Base-by-base conservation (phyloP, 2,888 invertebrate species). In the Argynnis bischoffii region DNA sequence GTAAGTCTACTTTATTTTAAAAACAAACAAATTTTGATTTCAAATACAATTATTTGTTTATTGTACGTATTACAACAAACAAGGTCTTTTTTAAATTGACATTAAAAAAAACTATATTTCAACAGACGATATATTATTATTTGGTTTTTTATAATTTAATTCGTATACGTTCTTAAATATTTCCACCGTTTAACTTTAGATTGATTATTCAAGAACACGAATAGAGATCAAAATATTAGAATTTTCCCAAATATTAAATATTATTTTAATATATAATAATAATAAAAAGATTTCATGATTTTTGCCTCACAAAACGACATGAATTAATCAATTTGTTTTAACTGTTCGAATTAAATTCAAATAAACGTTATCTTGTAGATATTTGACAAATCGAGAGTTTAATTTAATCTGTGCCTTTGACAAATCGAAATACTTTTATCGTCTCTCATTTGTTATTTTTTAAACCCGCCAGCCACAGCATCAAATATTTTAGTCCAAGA, bases 271-370 rank as follows among this genome's bases (percentile, higher is more conserved):
- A 48, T 16, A 13, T 15, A n/a, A 59, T 26, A n/a, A 59, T 26
- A 48, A 16, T 46, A 18, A 46, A 57, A 57, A 11, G 18, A 46
- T 14, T 13, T 21, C 26, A 26, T 13, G 16, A 60, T 31, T 46
- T 18, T 26, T 59, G 47, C 26, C 47, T 59, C 5, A 59, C 13
- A 48, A 18, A 61, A 16, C 13, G 35, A 18, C 50, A 60, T 48
- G 48, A 59, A 59, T 18, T 31, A 14, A 31, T 31, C 13, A n/a
- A 59, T 51, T 26, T 15, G 5, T 46, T 54, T 47, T 16, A 55
- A n/a, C 18, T 16, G 21, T 55, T 50, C 61, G 66, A 50, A 66
- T 55, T 41, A 55, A 50, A 61, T 66, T 51, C 50, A 66, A 66
- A 61, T 66, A 50, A 66, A 55, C 16, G 15, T 54, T 46, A 18